Evolutionary conservation across 2,888 invertebrate genomes (phyloP).

Genomic region (Tetramorium bicarinatum): DNA sequence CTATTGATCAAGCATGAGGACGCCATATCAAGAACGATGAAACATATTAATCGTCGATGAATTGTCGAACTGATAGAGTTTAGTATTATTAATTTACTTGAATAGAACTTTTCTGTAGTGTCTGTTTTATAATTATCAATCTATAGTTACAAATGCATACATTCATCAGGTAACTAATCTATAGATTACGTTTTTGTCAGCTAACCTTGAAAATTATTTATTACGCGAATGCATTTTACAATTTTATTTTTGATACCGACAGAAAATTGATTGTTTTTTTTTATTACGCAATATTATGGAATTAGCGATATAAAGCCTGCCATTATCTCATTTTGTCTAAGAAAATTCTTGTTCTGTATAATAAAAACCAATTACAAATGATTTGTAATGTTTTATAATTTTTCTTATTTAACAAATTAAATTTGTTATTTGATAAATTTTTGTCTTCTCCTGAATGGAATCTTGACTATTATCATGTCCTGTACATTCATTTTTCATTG

Average conservation of each 20-base stretch:
- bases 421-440: no score
- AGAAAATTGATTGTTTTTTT: not conserved
- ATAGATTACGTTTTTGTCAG: not conserved
- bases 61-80: not conserved
- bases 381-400: no score
- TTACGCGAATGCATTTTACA: not conserved
- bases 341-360: no score
- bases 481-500: constrained; percentile 17
- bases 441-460: no score
- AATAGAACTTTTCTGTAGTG: not conserved
- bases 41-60: not conserved
- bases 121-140: no score
- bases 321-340: not conserved
- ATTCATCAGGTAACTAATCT: not conserved
- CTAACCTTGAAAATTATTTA: no score
- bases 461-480: not conserved
- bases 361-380: no score
- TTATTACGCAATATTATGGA: not conserved
- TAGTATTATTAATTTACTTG: not conserved
- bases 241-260: not conserved
- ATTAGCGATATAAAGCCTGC: not conserved
- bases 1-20: not conserved
- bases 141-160: not conserved
- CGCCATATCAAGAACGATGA: not conserved
- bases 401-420: no score